Conservation (phyloP, 1,140 invertebrate species). For the Lucilia sericata region DNA sequence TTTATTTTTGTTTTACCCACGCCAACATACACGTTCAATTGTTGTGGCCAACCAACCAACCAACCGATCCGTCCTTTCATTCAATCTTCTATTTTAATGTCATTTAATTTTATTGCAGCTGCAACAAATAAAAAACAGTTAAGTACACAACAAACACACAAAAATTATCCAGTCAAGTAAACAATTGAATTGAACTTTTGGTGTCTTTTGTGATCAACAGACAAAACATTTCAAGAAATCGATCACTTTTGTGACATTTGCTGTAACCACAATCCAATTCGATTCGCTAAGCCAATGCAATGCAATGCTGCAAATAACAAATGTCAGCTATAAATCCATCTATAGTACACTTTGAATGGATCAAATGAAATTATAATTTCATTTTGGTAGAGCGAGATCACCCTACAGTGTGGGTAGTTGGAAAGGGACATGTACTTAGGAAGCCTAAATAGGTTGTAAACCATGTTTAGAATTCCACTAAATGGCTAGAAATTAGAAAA, state of each 20-base stretch:
- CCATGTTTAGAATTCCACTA: too few relatives aligned
- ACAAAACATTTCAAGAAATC: slow-evolving; percentile 3
- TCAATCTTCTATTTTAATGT: slow-evolving; percentile 29
- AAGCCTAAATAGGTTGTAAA: too few relatives aligned
- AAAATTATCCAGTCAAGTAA: slow-evolving; percentile 24
- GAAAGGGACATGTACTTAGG: too few relatives aligned
- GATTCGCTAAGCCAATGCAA: neutral
- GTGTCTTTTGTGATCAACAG: slow-evolving; percentile 10
- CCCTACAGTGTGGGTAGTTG: too few relatives aligned
- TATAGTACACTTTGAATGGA: neutral
- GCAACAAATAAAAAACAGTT: neutral
- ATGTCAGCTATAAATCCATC: slow-evolving; percentile 23
- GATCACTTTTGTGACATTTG: slow-evolving; percentile 26
- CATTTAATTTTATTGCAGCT: slow-evolving; percentile 27
- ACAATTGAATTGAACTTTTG: slow-evolving; percentile 29
- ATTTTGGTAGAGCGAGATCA: too few relatives aligned
- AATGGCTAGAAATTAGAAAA: too few relatives aligned
- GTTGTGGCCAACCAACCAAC: neutral
- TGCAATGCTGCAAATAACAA: neutral
- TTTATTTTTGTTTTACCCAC: neutral
- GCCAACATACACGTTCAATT: neutral
- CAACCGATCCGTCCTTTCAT: neutral
- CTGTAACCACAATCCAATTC: slow-evolving; percentile 2
- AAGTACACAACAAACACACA: neutral
- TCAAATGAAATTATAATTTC: neutral